Conservation (phyloP, 2,113 vertebrate genomes). For the Bubo blakistoni region DNA sequence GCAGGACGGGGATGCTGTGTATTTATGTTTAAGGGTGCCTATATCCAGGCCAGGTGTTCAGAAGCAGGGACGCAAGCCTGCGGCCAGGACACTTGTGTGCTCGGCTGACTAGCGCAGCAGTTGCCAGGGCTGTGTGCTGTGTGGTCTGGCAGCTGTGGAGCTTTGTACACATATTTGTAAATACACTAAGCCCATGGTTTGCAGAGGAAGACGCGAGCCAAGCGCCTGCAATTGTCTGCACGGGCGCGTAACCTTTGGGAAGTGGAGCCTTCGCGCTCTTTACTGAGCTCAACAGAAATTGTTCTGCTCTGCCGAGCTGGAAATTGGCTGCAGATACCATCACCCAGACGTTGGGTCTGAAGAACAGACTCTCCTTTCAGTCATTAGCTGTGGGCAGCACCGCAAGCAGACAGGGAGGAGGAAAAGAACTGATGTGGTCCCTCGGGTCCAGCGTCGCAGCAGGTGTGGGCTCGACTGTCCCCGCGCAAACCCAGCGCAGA, state of each 20-base stretch:
- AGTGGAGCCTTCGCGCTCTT: not conserved
- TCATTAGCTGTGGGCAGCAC: not conserved
- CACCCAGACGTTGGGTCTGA: not conserved
- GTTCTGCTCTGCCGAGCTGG: not conserved
- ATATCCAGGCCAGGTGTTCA: not conserved
- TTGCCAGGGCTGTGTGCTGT: not conserved
- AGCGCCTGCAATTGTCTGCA: not conserved
- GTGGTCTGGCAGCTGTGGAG: not conserved
- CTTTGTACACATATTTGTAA: not conserved
- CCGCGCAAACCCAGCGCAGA: not conserved
- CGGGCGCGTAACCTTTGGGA: not conserved
- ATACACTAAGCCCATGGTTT: not conserved
- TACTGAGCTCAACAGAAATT: not conserved
- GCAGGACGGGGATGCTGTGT: not conserved
- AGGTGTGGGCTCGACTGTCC: not conserved
- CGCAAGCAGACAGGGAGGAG: not conserved
- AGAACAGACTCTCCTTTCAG: not conserved
- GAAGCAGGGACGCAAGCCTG: not conserved
- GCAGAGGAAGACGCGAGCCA: not conserved
- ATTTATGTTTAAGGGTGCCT: fast-evolving
- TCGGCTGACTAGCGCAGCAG: not conserved
- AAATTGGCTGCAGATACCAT: not conserved
- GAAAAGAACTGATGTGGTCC: not conserved
- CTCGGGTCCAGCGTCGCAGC: not conserved
- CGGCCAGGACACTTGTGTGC: not conserved